A percentile compares a stretch with the other conserved stretches of the same genome.
phyloP scores from a whole-genome alignment of 2,888 invertebrate genomes.

The Anthophora plumipes region DNA sequence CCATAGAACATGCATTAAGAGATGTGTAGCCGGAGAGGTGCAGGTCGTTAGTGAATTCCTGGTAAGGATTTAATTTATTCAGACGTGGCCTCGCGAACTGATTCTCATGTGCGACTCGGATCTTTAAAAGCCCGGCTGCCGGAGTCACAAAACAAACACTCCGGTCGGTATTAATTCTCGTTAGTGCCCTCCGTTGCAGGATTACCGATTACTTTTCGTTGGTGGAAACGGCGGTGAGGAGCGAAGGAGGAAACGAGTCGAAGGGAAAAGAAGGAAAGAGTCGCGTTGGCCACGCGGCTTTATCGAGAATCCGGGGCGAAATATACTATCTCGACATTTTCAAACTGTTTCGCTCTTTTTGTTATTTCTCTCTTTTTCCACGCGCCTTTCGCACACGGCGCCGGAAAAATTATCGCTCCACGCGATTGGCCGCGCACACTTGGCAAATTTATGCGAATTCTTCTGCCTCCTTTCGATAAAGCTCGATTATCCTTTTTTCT shows the following conservation, averaged over 20 bases:
- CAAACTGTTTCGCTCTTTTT: background rate
- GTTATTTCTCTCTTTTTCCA: background rate
- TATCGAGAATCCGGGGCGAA: slow-evolving; percentile 38
- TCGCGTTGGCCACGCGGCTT: slow-evolving; percentile 12
- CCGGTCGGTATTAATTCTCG: slow-evolving; percentile 69
- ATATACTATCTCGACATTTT: slow-evolving; percentile 24
- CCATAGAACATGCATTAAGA: slow-evolving; percentile 66
- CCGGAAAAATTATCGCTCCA: slow-evolving; percentile 37
- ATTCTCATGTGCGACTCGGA: slow-evolving; percentile 64
- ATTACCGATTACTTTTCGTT: slow-evolving; percentile 61
- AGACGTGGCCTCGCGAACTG: slow-evolving; percentile 65
- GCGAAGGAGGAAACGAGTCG: background rate
- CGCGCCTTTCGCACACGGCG: background rate
- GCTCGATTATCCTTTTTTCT: too few relatives aligned
- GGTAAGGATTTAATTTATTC: slow-evolving; percentile 82
- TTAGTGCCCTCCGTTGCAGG: slow-evolving; percentile 56
- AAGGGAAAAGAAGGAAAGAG: background rate
- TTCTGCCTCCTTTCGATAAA: slow-evolving; percentile 33
- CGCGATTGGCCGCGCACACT: background rate
- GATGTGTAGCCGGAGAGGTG: slow-evolving; percentile 67
- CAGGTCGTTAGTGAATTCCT: slow-evolving; percentile 79
- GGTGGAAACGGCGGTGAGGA: background rate
- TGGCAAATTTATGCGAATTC: slow-evolving; percentile 40
- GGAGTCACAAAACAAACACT: slow-evolving; percentile 65
- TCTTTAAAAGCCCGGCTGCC: slow-evolving; percentile 64